Evolutionary conservation across 2,888 invertebrate genomes (phyloP).

Genomic region (Ophion slaviceki): DNA sequence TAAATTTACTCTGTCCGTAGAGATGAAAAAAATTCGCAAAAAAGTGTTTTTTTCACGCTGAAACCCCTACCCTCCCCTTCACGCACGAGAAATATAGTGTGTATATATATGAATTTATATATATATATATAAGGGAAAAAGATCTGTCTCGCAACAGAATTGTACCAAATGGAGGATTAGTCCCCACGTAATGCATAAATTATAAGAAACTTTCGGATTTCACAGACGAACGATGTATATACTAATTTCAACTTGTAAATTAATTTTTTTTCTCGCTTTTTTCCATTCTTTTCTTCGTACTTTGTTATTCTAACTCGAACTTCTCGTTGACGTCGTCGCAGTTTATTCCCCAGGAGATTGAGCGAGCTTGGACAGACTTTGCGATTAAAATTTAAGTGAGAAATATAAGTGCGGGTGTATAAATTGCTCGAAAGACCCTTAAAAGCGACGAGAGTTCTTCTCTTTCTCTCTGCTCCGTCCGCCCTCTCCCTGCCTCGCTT

Average conservation of each 20-base stretch:
- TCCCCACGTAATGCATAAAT: conserved; percentile 22
- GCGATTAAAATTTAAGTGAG: conserved; percentile 68
- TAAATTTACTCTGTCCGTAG: too few species aligned
- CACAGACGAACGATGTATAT: conserved; percentile 35
- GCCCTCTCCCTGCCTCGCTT: neutral
- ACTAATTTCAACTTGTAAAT: conserved; percentile 25
- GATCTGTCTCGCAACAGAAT: neutral
- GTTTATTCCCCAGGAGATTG: conserved; percentile 57
- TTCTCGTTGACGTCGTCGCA: conserved; percentile 33
- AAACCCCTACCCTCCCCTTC: too few species aligned
- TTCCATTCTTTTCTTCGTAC: conserved; percentile 19
- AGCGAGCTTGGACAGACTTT: conserved; percentile 58
- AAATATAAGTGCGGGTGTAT: conserved; percentile 39
- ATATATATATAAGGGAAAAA: neutral
- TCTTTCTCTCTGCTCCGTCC: conserved; percentile 2
- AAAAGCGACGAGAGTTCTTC: conserved; percentile 34
- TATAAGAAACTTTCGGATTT: neutral
- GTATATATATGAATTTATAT: too few species aligned
- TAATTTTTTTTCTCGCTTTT: neutral
- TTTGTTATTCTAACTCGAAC: conserved; percentile 44
- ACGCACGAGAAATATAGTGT: too few species aligned
- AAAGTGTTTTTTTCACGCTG: too few species aligned
- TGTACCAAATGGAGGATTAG: conserved; percentile 11
- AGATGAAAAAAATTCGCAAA: too few species aligned
- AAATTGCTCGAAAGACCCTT: conserved; percentile 29